phyloP scores from a whole-genome alignment of 2,888 invertebrate species.

The Micoletzkya japonica region DNA sequence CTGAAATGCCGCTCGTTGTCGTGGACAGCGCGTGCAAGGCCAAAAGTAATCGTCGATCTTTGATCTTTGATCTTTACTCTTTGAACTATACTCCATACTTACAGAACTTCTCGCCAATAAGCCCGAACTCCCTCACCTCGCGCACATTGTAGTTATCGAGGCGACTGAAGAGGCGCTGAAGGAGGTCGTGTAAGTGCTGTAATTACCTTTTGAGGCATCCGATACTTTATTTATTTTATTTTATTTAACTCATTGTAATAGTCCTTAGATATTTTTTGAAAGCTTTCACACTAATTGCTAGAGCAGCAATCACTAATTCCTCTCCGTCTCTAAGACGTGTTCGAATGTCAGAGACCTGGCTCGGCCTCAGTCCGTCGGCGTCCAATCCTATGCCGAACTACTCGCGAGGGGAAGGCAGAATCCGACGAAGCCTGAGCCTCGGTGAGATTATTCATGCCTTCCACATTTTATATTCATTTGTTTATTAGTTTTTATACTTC shows the following conservation, averaged over 20 bases:
- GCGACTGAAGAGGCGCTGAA: not conserved
- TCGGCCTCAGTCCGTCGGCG: not conserved
- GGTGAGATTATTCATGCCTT: not conserved
- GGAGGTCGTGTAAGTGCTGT: not conserved
- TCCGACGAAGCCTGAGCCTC: conserved; percentile 8
- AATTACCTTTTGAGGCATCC: too few relatives aligned
- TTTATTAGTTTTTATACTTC: not conserved
- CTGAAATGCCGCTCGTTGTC: conserved; percentile 29
- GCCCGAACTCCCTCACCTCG: conserved; percentile 13
- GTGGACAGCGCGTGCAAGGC: conserved; percentile 28
- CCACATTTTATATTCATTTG: not conserved
- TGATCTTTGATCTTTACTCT: not conserved
- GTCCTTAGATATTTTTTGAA: too few relatives aligned
- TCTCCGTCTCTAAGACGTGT: too few relatives aligned
- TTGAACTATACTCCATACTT: conserved; percentile 19
- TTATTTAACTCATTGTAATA: too few relatives aligned
- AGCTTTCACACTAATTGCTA: too few relatives aligned
- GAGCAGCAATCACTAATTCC: too few relatives aligned
- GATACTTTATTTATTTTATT: too few relatives aligned
- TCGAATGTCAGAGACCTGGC: conserved; percentile 2
- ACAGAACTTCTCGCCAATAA: conserved; percentile 15
- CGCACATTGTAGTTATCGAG: conserved; percentile 26
- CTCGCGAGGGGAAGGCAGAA: conserved; percentile 17
- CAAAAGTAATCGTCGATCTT: not conserved
- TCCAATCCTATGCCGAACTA: conserved; percentile 24